Percentiles rank a stretch among this genome's conserved stretches.
These are phyloP conservation scores for Phrynosoma platyrhinos DNA, from an alignment of 2,113 vertebrate genomes.

Conservation along the genomic window DNA sequence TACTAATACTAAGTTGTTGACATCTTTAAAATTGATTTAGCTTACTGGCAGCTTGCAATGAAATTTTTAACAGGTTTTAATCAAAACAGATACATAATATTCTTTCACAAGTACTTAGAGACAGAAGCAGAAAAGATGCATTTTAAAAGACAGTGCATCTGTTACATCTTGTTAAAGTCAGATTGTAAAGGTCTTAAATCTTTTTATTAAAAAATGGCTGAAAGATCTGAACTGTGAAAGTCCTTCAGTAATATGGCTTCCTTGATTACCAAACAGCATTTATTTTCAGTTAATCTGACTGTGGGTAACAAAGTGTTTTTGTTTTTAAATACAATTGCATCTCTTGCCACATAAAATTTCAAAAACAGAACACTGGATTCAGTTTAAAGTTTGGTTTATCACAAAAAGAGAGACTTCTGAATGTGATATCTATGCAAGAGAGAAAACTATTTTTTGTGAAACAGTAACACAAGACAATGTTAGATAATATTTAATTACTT, in stretches of 20 bases:
- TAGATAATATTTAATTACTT: neutral
- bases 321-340: neutral
- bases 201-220: neutral
- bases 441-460: neutral
- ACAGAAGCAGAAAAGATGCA: neutral
- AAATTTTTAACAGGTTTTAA: conserved; percentile 13
- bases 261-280: neutral
- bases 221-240: neutral
- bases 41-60: neutral
- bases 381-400: neutral
- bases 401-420: neutral
- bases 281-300: neutral
- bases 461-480: neutral
- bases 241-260: neutral
- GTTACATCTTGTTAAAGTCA: neutral
- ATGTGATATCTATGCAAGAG: neutral
- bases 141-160: conserved; percentile 2
- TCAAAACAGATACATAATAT: neutral
- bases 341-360: neutral
- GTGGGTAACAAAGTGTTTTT: neutral
- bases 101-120: conserved; percentile 9
- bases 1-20: neutral
- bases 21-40: conserved; percentile 1
- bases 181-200: neutral
- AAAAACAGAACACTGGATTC: neutral